Evolutionary conservation across 2,888 invertebrate species (phyloP).

Genomic region (Spialia ferax): DNA sequence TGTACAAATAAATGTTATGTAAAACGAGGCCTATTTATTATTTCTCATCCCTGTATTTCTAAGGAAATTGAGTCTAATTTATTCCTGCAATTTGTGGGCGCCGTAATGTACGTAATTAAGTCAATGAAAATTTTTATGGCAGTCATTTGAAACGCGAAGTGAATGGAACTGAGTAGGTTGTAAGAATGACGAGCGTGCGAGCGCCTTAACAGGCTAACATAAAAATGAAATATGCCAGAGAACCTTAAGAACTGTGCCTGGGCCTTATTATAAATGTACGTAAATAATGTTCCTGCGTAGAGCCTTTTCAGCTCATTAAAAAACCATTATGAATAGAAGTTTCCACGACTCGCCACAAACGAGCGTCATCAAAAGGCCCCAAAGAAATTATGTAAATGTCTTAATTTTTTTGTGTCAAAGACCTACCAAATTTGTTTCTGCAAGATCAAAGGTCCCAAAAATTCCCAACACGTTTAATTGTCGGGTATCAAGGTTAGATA

Average conservation of each 20-base stretch:
- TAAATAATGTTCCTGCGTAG: conserved; percentile 69
- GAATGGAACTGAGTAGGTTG: conserved; percentile 40
- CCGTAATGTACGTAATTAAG: conserved; percentile 41
- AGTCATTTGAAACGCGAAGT: conserved; percentile 32
- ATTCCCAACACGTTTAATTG: background rate
- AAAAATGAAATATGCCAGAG: conserved; percentile 64
- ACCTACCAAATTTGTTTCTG: conserved; percentile 10
- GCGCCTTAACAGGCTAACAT: conserved; percentile 48
- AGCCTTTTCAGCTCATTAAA: conserved; percentile 69
- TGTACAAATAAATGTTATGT: conserved; percentile 78
- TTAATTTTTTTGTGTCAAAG: conserved; percentile 7
- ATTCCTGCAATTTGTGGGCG: conserved; percentile 31
- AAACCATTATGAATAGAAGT: conserved; percentile 66
- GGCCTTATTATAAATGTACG: conserved; percentile 64
- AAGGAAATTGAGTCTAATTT: conserved; percentile 28
- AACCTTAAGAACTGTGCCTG: conserved; percentile 5
- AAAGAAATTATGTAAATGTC: conserved; percentile 43
- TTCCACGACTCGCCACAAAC: conserved; percentile 47
- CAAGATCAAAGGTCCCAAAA: conserved; percentile 14
- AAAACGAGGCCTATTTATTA: conserved; percentile 54
- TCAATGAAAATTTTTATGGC: conserved; percentile 40
- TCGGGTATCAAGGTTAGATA: conserved; percentile 5
- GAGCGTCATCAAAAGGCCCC: conserved; percentile 41
- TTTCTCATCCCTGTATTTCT: conserved; percentile 44
- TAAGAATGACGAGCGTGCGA: conserved; percentile 18